phyloP scores from a whole-genome alignment of 2,888 invertebrate species.

The Crematogaster levior region DNA sequence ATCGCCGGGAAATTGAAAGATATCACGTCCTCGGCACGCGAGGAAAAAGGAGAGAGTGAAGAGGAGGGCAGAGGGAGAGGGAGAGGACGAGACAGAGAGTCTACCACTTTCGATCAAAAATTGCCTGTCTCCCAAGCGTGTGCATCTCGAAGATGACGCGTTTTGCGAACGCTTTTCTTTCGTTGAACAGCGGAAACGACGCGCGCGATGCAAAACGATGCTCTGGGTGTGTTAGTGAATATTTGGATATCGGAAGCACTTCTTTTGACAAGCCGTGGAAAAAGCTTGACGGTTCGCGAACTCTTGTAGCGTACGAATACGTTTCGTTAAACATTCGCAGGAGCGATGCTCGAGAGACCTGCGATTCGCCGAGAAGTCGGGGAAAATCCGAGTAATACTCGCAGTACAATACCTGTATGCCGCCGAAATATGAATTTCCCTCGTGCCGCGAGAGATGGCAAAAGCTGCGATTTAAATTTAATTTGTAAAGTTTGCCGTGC shows the following conservation, averaged over 20 bases:
- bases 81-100: slow-evolving; percentile 10
- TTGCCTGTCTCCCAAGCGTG: slow-evolving; percentile 38
- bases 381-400: slow-evolving; percentile 30
- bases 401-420: not conserved
- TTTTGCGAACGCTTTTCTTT: slow-evolving; percentile 23
- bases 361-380: slow-evolving; percentile 13
- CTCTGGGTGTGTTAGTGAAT: slow-evolving; percentile 18
- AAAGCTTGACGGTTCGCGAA: slow-evolving; percentile 10
- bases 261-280: slow-evolving; percentile 10
- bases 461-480: slow-evolving; percentile 52
- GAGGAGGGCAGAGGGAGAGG: not conserved
- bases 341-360: slow-evolving; percentile 20
- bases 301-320: not conserved
- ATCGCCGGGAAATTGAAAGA: slow-evolving; percentile 78
- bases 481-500: slow-evolving; percentile 37
- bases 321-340: slow-evolving; percentile 32
- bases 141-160: slow-evolving; percentile 31
- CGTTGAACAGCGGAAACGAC: slow-evolving; percentile 28
- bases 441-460: slow-evolving; percentile 9
- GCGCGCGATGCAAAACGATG: no score
- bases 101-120: slow-evolving; percentile 56
- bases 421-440: slow-evolving; percentile 32
- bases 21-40: slow-evolving; percentile 59
- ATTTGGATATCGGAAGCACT: slow-evolving; percentile 28
- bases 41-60: not conserved